A percentile compares a stretch with the other conserved stretches of the same genome.
phyloP scores from a whole-genome alignment of 2,888 invertebrate genomes.

The Diplolepis rosae region DNA sequence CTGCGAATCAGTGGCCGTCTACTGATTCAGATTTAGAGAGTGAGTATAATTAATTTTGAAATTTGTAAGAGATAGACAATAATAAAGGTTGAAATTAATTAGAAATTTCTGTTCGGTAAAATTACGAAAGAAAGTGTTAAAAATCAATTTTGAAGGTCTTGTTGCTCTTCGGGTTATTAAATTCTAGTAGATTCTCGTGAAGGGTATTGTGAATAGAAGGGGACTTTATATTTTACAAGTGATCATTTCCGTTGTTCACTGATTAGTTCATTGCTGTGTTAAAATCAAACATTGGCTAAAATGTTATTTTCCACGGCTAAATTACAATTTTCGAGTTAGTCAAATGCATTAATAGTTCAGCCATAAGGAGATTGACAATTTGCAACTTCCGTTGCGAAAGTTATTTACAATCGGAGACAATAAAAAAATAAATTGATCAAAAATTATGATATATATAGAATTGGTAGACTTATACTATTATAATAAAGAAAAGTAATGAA shows the following conservation, averaged over 20 bases:
- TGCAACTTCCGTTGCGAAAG: not conserved
- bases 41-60: no score
- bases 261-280: slow-evolving; percentile 10
- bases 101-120: no score
- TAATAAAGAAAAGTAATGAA: no score
- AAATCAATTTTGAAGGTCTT: not conserved
- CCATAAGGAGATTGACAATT: not conserved
- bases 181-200: slow-evolving; percentile 9
- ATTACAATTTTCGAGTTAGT: not conserved
- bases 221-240: slow-evolving; percentile 29
- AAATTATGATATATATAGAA: no score
- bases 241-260: slow-evolving; percentile 20
- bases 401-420: not conserved
- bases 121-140: not conserved
- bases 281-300: not conserved
- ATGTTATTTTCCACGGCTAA: not conserved
- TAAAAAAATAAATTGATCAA: no score
- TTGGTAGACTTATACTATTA: no score
- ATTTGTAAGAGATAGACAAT: no score
- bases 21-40: no score
- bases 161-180: not conserved
- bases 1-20: no score
- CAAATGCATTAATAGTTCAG: not conserved
- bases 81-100: no score
- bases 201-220: slow-evolving; percentile 17